phyloP scores from a whole-genome alignment of 2,113 vertebrate genomes.

The Lagopus muta region DNA sequence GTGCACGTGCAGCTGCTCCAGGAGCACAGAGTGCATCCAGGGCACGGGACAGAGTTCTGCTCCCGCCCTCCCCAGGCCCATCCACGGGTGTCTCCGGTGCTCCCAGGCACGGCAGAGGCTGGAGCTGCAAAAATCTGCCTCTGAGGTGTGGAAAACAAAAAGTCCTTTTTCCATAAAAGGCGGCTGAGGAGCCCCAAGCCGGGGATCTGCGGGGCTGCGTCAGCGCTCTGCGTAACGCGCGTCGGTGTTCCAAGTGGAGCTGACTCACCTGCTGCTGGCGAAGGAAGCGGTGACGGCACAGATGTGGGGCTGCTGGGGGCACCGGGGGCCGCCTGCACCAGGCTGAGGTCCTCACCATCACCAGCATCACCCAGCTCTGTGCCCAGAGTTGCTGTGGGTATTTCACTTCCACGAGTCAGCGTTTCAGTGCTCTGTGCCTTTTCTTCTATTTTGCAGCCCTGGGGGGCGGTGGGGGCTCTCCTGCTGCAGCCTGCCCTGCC shows the following conservation, averaged over 20 bases:
- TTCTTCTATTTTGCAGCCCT: background rate
- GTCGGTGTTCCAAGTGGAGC: background rate
- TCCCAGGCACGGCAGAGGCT: accelerated
- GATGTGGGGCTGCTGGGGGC: too few relatives aligned
- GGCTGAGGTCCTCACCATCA: background rate
- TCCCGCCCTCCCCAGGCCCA: accelerated
- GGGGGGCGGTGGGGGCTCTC: background rate
- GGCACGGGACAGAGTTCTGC: accelerated
- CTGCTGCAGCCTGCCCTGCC: background rate
- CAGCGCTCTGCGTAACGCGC: slow-evolving; percentile 10
- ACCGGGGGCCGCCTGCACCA: too few relatives aligned
- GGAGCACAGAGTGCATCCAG: accelerated
- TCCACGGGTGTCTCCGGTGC: accelerated
- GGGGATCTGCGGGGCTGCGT: background rate
- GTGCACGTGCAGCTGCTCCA: accelerated
- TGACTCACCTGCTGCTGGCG: slow-evolving; percentile 56
- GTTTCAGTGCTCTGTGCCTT: background rate
- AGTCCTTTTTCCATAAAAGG: background rate
- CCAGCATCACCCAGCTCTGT: accelerated
- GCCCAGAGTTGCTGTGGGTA: accelerated
- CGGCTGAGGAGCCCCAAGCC: slow-evolving; percentile 31
- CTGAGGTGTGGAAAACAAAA: slow-evolving; percentile 6
- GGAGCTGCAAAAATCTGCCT: accelerated
- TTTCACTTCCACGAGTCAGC: background rate
- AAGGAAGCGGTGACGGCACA: background rate